These are phyloP conservation scores for Rhea americana DNA, from an alignment of 2,113 vertebrate genomes.

Conservation along the genomic window DNA sequence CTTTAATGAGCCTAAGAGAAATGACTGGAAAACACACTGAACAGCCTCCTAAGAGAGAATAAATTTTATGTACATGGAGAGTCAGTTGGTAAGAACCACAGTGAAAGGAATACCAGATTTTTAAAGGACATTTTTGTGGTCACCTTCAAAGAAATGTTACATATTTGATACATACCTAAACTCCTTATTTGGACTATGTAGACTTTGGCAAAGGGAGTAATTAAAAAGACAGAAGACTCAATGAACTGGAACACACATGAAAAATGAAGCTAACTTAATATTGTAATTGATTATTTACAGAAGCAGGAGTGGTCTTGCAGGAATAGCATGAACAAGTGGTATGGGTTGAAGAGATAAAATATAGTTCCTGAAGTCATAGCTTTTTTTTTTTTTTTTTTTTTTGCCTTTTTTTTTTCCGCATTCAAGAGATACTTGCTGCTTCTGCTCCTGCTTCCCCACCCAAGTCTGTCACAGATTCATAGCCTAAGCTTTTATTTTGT, in stretches of 20 bases:
- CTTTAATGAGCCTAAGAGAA: constrained; percentile 58
- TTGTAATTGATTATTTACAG: background rate
- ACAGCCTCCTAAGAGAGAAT: constrained; percentile 28
- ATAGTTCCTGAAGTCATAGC: background rate
- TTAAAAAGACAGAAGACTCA: background rate
- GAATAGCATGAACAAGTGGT: background rate
- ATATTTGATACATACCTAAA: background rate
- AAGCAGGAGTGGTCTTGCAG: background rate
- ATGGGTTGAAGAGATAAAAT: background rate
- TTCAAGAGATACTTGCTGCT: background rate
- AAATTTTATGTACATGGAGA: background rate
- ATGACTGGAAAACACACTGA: constrained; percentile 48
- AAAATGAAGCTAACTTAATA: background rate
- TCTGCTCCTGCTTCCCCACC: background rate
- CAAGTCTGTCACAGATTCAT: background rate
- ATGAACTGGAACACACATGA: background rate
- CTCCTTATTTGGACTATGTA: constrained; percentile 39
- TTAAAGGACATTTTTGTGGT: background rate
- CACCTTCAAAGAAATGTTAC: background rate
- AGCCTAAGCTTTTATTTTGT: background rate
- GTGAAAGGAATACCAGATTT: constrained; percentile 16
- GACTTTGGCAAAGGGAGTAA: constrained; percentile 22
- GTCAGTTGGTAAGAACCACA: constrained; percentile 5
- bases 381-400: background rate
- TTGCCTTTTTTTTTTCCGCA: background rate